Conservation (phyloP, 2,113 vertebrate species). For the Anguilla rostrata region DNA sequence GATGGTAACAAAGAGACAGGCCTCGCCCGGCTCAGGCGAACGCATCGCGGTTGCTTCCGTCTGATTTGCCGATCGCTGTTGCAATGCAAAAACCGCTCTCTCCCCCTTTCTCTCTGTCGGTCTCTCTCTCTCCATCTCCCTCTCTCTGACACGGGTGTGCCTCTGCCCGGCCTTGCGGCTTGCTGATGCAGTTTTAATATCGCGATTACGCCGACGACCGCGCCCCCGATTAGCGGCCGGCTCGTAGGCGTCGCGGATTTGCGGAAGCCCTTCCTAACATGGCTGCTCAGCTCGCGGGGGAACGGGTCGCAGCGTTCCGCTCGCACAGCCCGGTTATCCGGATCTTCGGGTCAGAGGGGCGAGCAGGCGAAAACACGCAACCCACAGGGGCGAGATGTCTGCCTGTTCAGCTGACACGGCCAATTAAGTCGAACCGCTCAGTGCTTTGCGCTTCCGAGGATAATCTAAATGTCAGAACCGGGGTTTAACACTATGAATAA, state of each 20-base stretch:
- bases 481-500: not conserved
- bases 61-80: slow-evolving; percentile 53
- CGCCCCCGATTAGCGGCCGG: not conserved
- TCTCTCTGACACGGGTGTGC: not conserved
- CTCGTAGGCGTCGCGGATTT: not conserved
- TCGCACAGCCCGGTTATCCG: too few relatives aligned
- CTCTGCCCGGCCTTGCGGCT: slow-evolving; percentile 29
- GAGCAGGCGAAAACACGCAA: too few relatives aligned
- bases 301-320: not conserved
- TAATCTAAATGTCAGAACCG: not conserved
- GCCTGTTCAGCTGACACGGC: not conserved
- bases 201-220: not conserved
- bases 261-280: not conserved
- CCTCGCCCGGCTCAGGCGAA: slow-evolving; percentile 30
- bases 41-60: slow-evolving; percentile 32
- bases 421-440: not conserved
- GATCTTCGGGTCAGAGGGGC: too few relatives aligned
- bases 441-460: not conserved
- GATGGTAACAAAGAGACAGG: slow-evolving; percentile 32
- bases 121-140: slow-evolving; percentile 1
- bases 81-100: slow-evolving; percentile 40
- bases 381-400: not conserved
- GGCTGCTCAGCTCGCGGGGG: not conserved
- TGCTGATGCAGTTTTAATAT: slow-evolving; percentile 1
- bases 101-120: not conserved